Conservation (phyloP, 1,140 invertebrate genomes). For the Leptonema lineaticorne region DNA sequence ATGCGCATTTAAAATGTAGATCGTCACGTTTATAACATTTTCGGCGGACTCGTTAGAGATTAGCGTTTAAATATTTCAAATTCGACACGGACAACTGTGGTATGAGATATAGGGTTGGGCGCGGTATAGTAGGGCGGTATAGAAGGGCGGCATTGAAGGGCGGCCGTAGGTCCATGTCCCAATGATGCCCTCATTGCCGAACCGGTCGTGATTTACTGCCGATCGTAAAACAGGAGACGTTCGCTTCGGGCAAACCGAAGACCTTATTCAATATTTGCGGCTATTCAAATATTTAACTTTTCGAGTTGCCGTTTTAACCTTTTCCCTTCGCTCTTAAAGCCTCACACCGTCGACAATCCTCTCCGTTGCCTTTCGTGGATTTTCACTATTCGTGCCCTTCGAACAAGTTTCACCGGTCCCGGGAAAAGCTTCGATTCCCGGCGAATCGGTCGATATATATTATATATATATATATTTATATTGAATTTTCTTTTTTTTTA, state of each 20-base stretch:
- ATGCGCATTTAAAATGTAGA: no score
- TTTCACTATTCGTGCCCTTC: no score
- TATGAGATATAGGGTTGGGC: no score
- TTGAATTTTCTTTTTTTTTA: no score
- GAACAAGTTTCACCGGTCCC: background rate
- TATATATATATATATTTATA: no score
- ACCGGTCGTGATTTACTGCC: slow-evolving; percentile 24
- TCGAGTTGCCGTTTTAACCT: slow-evolving; percentile 32
- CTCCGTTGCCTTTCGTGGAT: background rate
- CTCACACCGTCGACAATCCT: background rate
- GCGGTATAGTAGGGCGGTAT: no score
- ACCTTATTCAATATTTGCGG: slow-evolving; percentile 31
- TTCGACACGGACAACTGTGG: background rate
- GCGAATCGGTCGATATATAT: no score
- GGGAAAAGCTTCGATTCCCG: no score
- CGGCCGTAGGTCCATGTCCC: no score
- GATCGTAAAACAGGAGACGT: slow-evolving; percentile 29
- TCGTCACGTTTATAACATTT: no score
- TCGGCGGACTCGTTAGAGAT: slow-evolving; percentile 24
- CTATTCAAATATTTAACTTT: slow-evolving; percentile 36
- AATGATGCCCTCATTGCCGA: slow-evolving; percentile 22
- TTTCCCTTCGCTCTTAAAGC: background rate
- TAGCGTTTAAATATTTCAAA: slow-evolving; percentile 27
- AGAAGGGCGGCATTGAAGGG: no score
- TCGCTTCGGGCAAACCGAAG: slow-evolving; percentile 12